These are phyloP conservation scores for Todus mexicanus DNA, from an alignment of 2,797 vertebrate species.

Conservation along the genomic window DNA sequence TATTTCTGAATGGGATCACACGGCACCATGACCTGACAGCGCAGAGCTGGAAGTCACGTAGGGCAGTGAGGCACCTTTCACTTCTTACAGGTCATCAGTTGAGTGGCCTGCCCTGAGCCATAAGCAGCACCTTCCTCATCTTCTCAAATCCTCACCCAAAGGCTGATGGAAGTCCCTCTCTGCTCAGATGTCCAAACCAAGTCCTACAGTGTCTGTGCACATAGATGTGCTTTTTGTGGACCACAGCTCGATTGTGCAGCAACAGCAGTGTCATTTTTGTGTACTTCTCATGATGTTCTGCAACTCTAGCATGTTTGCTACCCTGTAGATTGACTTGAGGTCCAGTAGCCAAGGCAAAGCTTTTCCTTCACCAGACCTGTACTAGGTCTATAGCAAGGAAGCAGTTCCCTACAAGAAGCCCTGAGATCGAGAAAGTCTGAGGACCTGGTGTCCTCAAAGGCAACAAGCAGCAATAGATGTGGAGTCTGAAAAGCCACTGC, in stretches of 20 bases:
- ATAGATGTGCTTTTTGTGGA: not conserved
- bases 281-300: not conserved
- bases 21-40: not conserved
- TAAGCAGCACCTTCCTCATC: not conserved
- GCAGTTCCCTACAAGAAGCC: not conserved
- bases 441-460: not conserved
- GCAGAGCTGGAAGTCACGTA: not conserved
- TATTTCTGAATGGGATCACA: slow-evolving; percentile 8
- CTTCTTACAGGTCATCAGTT: not conserved
- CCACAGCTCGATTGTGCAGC: fast-evolving
- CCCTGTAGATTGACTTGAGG: not conserved
- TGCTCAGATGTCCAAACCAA: not conserved
- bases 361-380: not conserved
- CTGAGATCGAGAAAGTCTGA: not conserved
- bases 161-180: not conserved
- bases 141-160: not conserved
- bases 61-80: not conserved
- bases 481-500: not conserved
- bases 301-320: not conserved
- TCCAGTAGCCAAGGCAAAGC: not conserved
- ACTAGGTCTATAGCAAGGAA: not conserved
- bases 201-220: not conserved
- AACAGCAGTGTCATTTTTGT: not conserved
- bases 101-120: not conserved
- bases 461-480: not conserved